phyloP scores from a whole-genome alignment of 1,140 invertebrate species.

The Wasmannia auropunctata region DNA sequence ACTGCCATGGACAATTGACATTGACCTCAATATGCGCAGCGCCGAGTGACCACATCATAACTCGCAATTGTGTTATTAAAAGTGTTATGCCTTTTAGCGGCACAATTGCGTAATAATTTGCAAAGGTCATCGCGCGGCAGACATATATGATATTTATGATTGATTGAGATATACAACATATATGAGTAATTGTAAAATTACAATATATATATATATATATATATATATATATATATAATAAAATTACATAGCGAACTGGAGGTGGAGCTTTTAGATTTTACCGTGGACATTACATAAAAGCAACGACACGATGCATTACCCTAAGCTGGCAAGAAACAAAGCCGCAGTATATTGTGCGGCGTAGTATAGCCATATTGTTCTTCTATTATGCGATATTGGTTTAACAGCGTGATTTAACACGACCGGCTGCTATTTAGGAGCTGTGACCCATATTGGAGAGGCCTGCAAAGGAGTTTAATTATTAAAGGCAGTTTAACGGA shows the following conservation, averaged over 20 bases:
- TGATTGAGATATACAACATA: background rate
- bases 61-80: slow-evolving; percentile 60
- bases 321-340: slow-evolving; percentile 42
- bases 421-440: slow-evolving; percentile 22
- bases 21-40: slow-evolving; percentile 59
- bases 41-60: slow-evolving; percentile 39
- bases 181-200: too few species aligned
- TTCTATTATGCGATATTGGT: slow-evolving; percentile 21
- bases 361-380: slow-evolving; percentile 7
- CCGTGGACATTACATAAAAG: background rate
- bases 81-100: slow-evolving; percentile 14
- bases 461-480: slow-evolving; percentile 15
- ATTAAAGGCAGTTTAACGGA: slow-evolving; percentile 28
- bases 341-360: background rate
- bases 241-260: background rate
- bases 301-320: slow-evolving; percentile 50
- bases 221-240: background rate
- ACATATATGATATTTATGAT: background rate
- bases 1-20: slow-evolving; percentile 47
- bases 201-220: background rate
- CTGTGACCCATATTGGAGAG: slow-evolving; percentile 21
- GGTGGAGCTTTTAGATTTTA: background rate
- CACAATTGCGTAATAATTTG: background rate
- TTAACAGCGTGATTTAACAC: slow-evolving; percentile 24
- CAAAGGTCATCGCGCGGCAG: background rate